phyloP scores from a whole-genome alignment of 2,797 vertebrate species.

The Dallia pectoralis region DNA sequence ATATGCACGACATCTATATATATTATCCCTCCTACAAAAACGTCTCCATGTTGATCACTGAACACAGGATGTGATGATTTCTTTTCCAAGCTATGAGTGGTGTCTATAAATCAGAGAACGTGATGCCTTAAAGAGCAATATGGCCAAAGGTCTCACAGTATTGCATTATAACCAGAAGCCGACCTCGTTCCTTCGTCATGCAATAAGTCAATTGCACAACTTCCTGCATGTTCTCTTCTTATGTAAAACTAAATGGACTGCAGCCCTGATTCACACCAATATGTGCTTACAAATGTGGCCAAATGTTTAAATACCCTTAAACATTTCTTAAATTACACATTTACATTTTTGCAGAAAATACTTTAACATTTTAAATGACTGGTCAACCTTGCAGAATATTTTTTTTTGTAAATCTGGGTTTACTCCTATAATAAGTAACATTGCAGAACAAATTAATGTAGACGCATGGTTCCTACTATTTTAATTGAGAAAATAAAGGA shows the following conservation, averaged over 20 bases:
- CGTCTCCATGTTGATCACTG: not conserved
- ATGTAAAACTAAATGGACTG: not conserved
- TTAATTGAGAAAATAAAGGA: no score
- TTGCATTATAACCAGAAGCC: constrained; percentile 61
- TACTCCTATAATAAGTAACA: no score
- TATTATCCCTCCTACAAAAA: not conserved
- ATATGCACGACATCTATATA: no score
- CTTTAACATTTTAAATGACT: no score
- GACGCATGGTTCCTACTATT: not conserved
- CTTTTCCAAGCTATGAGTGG: constrained; percentile 36
- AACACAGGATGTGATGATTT: not conserved
- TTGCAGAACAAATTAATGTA: not conserved
- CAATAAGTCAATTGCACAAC: constrained; percentile 61
- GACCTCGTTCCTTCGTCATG: constrained; percentile 54
- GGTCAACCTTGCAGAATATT: no score
- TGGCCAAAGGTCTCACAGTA: constrained; percentile 37
- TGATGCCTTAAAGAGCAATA: constrained; percentile 32
- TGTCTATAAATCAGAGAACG: constrained; percentile 56
- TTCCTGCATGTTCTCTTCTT: constrained; percentile 17
- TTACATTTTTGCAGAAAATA: no score
- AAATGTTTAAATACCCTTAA: no score
- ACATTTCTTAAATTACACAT: no score
- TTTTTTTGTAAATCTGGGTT: no score
- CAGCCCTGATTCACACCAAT: no score
- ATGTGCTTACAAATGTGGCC: no score